Evolutionary conservation across 1,140 invertebrate species (phyloP).

Genomic region (Achatina immaculata): DNA sequence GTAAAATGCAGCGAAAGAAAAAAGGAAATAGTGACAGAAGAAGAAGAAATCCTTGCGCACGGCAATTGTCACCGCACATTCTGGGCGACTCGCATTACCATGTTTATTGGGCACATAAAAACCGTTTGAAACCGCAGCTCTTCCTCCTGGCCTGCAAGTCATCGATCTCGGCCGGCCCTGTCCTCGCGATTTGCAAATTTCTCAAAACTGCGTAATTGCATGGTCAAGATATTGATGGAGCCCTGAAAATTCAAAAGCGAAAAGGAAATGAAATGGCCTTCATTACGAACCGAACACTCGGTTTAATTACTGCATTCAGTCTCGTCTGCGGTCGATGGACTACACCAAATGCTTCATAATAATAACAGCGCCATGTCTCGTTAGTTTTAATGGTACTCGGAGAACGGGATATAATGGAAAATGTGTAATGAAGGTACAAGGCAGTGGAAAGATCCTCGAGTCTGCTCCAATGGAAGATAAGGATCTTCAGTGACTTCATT

Average conservation of each 20-base stretch:
- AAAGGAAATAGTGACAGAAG: no score
- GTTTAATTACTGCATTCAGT: slow-evolving; percentile 26
- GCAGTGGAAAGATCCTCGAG: no score
- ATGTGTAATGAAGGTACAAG: no score
- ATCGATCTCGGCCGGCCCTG: background rate
- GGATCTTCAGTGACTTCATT: no score
- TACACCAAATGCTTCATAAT: slow-evolving; percentile 3
- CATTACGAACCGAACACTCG: background rate
- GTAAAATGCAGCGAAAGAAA: no score
- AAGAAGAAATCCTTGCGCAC: slow-evolving; percentile 21
- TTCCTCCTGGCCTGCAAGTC: background rate
- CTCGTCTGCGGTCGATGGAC: no score
- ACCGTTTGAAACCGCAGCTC: slow-evolving; percentile 28
- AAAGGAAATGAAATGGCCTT: slow-evolving; percentile 32
- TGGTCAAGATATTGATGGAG: slow-evolving; percentile 25
- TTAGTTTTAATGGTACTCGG: background rate
- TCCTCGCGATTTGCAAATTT: slow-evolving; percentile 35
- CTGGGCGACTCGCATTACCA: slow-evolving; percentile 17
- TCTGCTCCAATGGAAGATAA: no score
- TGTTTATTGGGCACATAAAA: slow-evolving; percentile 31
- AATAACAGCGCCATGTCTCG: background rate
- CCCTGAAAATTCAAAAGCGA: background rate
- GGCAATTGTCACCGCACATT: background rate
- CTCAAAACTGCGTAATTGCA: slow-evolving; percentile 32
- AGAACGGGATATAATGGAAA: no score